Percentiles rank a stretch among this genome's conserved stretches.
Conservation (phyloP, 2,888 invertebrate species). For the Sisyra nigra region DNA sequence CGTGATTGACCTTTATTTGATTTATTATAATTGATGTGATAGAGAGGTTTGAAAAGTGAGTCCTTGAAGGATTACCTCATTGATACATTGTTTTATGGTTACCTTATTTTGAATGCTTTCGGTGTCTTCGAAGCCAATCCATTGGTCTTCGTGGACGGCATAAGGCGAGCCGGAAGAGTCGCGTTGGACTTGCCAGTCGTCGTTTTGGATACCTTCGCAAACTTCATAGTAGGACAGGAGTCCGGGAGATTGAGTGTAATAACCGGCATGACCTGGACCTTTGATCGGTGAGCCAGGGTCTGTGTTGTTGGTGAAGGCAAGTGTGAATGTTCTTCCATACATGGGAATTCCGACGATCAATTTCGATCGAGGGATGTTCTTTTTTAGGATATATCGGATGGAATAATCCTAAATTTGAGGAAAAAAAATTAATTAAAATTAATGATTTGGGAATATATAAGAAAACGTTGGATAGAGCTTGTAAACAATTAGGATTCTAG, state of each 20-base stretch:
- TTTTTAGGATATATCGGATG: conserved; percentile 45
- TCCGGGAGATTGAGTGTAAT: conserved; percentile 51
- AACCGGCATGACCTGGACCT: conserved; percentile 47
- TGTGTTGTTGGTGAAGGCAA: conserved; percentile 35
- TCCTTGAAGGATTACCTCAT: no score
- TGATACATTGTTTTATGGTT: conserved; percentile 11
- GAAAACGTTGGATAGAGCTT: no score
- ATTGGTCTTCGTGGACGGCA: conserved; percentile 52
- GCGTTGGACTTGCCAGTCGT: conserved; percentile 17
- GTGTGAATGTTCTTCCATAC: conserved; percentile 54
- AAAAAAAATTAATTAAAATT: background rate
- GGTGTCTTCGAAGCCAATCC: conserved; percentile 64
- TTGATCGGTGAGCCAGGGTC: conserved; percentile 38
- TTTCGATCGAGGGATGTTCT: conserved; percentile 48
- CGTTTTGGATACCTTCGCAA: conserved; percentile 24
- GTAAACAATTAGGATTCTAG: no score
- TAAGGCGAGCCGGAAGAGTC: conserved; percentile 52
- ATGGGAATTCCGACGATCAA: conserved; percentile 56
- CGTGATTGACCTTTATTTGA: no score
- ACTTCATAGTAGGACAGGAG: conserved; percentile 60
- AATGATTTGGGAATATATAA: no score
- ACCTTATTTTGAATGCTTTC: conserved; percentile 49
- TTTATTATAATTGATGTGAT: no score
- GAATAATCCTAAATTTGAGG: conserved; percentile 39
- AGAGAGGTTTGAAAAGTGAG: no score